These are phyloP conservation scores for Monochamus saltuarius DNA, from an alignment of 1,140 invertebrate species.

Conservation along the genomic window DNA sequence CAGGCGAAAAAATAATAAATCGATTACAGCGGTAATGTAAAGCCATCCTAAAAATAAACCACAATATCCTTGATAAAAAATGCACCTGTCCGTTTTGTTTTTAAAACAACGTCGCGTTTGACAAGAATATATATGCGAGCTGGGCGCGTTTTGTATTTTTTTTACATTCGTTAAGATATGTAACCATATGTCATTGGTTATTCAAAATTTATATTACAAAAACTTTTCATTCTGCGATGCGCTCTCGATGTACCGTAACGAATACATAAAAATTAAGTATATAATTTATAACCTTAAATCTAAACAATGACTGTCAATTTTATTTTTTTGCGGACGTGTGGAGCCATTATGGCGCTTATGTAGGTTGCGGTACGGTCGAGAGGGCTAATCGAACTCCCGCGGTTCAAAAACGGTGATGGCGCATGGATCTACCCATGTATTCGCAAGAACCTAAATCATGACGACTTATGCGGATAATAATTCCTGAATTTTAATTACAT, in stretches of 20 bases:
- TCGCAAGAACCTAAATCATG: constrained; percentile 5
- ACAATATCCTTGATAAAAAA: constrained; percentile 1
- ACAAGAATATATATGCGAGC: constrained; percentile 6
- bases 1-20: too few species aligned
- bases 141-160: background rate
- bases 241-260: constrained; percentile 6
- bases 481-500: constrained; percentile 8
- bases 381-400: constrained; percentile 1
- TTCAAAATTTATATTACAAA: background rate
- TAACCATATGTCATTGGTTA: constrained; percentile 10
- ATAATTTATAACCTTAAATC: constrained; percentile 15
- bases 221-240: background rate
- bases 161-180: constrained; percentile 10
- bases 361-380: background rate
- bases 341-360: constrained; percentile 1
- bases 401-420: background rate
- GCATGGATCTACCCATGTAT: background rate
- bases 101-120: constrained; percentile 12
- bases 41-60: too few species aligned
- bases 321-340: background rate
- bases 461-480: constrained; percentile 11
- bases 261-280: constrained; percentile 12
- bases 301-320: background rate
- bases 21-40: too few species aligned
- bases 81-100: constrained; percentile 8